Percentiles rank a stretch among this genome's conserved stretches.
Evolutionary conservation across 2,113 vertebrate genomes (phyloP).

Genomic region (Nesogale talazaci): DNA sequence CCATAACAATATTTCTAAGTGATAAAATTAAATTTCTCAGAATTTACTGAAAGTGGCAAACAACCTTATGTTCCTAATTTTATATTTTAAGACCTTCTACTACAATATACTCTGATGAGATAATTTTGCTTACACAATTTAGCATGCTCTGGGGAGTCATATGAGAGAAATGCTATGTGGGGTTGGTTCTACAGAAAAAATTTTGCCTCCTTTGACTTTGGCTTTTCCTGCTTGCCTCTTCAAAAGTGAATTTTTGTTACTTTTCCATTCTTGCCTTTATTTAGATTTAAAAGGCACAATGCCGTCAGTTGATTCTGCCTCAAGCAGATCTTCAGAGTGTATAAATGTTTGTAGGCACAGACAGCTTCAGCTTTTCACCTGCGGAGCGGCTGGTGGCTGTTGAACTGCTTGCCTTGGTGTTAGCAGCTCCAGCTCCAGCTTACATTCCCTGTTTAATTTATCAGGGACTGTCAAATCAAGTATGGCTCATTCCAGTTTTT

Average conservation of each 20-base stretch:
- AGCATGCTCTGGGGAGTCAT: fast-evolving
- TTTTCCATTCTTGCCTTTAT: neutral
- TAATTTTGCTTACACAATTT: neutral
- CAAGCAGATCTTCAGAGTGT: no score
- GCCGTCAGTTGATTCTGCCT: no score
- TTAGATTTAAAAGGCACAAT: neutral
- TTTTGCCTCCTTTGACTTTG: neutral
- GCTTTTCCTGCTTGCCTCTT: neutral
- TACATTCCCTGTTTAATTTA: no score
- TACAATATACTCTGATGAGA: neutral
- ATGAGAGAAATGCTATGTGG: no score
- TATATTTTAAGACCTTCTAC: neutral
- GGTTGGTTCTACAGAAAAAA: no score
- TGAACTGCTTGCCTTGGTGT: no score
- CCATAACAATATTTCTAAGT: neutral
- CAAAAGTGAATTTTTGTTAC: neutral
- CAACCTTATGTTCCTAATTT: no score
- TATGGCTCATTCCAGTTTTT: neutral
- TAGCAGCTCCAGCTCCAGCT: no score
- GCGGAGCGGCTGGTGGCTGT: no score
- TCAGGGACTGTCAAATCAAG: neutral
- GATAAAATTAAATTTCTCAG: neutral
- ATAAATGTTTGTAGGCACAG: no score
- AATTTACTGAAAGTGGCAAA: neutral
- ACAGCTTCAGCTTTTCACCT: no score